Percentiles rank a stretch among this genome's conserved stretches.
phyloP scores from a whole-genome alignment of 1,140 invertebrate species.

The Hyles euphorbiae region DNA sequence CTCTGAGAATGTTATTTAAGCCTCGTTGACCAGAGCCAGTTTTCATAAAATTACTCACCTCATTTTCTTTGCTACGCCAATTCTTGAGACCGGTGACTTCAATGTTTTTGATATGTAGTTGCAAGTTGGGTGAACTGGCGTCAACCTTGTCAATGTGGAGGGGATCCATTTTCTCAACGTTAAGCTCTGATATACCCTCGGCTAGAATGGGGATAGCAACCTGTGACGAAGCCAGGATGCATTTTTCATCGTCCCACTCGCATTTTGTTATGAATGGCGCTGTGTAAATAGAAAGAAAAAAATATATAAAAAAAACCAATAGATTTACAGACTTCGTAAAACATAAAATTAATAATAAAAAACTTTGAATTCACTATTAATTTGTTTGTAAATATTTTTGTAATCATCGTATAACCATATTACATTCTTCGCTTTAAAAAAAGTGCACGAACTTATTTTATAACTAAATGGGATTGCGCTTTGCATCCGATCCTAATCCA shows the following conservation, averaged over 20 bases:
- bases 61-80: constrained; percentile 28
- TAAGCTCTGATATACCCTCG: constrained; percentile 24
- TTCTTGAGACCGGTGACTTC: constrained; percentile 24
- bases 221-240: constrained; percentile 17
- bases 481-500: too few relatives aligned
- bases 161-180: constrained; percentile 25
- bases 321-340: too few relatives aligned
- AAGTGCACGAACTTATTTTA: too few relatives aligned
- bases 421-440: too few relatives aligned
- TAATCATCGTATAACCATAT: too few relatives aligned
- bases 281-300: constrained; percentile 7
- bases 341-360: too few relatives aligned
- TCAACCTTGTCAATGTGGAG: constrained; percentile 21
- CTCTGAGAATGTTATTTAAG: too few relatives aligned
- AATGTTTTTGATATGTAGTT: constrained; percentile 3
- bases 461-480: too few relatives aligned
- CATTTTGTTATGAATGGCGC: constrained; percentile 20
- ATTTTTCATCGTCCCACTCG: constrained; percentile 12
- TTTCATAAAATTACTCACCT: constrained; percentile 20
- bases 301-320: too few relatives aligned
- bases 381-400: too few relatives aligned
- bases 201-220: constrained; percentile 18
- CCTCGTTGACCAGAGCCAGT: too few relatives aligned
- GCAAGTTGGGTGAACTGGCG: constrained; percentile 18
- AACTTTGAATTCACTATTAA: too few relatives aligned